Evolutionary conservation across 2,797 vertebrate species (phyloP).

Genomic region (Gephyroberyx darwinii): DNA sequence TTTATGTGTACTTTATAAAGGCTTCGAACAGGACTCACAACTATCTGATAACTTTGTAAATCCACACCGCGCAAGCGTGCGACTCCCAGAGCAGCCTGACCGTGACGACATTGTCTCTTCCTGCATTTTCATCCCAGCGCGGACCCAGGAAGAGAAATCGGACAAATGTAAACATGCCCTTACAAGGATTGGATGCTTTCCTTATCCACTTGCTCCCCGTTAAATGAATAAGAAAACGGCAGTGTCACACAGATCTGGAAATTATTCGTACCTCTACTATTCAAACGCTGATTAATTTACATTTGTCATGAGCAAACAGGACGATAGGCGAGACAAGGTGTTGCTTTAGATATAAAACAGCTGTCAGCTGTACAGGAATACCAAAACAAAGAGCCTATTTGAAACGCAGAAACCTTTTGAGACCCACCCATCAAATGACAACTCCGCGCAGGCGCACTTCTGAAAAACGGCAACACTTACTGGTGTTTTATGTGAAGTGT

Average conservation of each 20-base stretch:
- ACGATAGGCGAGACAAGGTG: too few species aligned
- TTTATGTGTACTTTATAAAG: too few species aligned
- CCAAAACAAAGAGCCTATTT: too few species aligned
- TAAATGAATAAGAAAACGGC: not conserved
- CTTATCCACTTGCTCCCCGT: slow-evolving; percentile 36
- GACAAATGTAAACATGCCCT: slow-evolving; percentile 67
- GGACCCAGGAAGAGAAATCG: slow-evolving; percentile 65
- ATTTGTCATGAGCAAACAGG: too few species aligned
- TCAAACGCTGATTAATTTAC: too few species aligned
- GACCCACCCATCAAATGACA: too few species aligned
- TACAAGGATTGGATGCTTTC: slow-evolving; percentile 61
- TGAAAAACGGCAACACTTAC: slow-evolving; percentile 12
- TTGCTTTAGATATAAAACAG: too few species aligned
- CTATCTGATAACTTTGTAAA: not conserved
- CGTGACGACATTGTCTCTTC: not conserved
- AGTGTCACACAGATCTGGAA: too few species aligned
- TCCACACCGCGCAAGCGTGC: not conserved
- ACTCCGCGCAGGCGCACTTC: slow-evolving; percentile 50
- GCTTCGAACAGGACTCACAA: too few species aligned
- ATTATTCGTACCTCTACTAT: too few species aligned
- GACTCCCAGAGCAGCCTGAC: slow-evolving; percentile 24
- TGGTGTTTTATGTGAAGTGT: not conserved
- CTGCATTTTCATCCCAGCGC: not conserved
- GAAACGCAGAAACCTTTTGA: too few species aligned
- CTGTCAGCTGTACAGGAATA: too few species aligned